These are phyloP conservation scores for Heliconius erato DNA, from an alignment of 2,888 invertebrate species.

Conservation along the genomic window DNA sequence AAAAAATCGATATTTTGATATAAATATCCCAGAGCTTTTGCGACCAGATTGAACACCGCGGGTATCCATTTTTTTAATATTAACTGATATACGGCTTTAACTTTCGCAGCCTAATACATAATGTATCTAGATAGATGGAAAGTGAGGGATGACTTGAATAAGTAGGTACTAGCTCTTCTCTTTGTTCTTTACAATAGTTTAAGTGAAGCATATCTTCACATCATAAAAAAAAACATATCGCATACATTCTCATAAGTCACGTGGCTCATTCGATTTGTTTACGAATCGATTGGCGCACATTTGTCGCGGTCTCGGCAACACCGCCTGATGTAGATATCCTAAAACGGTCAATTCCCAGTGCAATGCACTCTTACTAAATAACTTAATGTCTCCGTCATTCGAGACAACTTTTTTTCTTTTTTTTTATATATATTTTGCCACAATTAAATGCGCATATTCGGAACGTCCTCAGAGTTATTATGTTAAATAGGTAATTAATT, in stretches of 20 bases:
- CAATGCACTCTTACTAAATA: constrained; percentile 82
- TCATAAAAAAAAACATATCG: background rate
- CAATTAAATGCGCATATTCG: constrained; percentile 75
- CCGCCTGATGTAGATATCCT: constrained; percentile 66
- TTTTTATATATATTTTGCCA: constrained; percentile 72
- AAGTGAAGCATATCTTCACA: too few species aligned
- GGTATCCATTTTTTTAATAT: too few species aligned
- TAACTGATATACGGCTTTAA: background rate
- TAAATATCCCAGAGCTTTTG: too few species aligned
- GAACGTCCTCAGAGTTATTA: constrained; percentile 71
- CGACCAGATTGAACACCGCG: too few species aligned
- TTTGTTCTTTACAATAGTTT: background rate
- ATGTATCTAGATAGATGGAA: background rate
- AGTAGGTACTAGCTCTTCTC: background rate
- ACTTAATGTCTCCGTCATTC: constrained; percentile 74
- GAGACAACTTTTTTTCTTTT: constrained; percentile 71
- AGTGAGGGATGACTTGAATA: background rate
- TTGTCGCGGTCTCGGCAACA: constrained; percentile 60
- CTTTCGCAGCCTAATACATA: too few species aligned
- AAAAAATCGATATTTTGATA: too few species aligned
- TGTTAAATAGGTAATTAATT: constrained; percentile 80
- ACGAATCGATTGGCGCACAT: constrained; percentile 69
- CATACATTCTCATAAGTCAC: constrained; percentile 56
- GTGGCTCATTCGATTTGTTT: constrained; percentile 72
- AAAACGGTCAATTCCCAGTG: constrained; percentile 74